Conservation (phyloP, 2,113 vertebrate genomes). For the Elaphurus davidianus region DNA sequence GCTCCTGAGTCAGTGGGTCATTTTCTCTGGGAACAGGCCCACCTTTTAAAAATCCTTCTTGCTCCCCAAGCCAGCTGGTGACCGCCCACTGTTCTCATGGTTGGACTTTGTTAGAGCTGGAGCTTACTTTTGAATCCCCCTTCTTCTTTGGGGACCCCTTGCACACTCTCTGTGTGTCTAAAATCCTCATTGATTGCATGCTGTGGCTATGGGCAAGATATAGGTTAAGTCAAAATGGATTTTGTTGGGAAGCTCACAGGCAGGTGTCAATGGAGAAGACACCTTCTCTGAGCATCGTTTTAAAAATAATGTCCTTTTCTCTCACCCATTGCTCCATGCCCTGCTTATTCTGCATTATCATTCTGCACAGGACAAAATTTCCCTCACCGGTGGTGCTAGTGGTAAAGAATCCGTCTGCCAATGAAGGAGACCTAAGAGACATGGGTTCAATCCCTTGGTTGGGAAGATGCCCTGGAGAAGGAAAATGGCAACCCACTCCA, state of each 20-base stretch:
- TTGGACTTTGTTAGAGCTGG: not conserved
- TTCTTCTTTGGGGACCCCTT: not conserved
- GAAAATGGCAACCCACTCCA: not conserved
- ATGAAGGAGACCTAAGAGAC: not conserved
- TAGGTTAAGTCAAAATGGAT: not conserved
- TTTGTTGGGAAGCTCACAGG: not conserved
- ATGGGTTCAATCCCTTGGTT: not conserved
- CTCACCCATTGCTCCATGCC: not conserved
- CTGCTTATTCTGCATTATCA: not conserved
- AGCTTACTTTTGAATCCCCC: not conserved
- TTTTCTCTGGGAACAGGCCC: not conserved
- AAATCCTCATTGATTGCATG: not conserved
- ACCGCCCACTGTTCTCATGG: accelerated
- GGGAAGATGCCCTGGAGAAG: not conserved
- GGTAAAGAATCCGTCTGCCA: not conserved
- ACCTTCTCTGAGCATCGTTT: not conserved
- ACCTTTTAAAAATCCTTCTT: not conserved
- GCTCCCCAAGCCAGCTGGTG: not conserved
- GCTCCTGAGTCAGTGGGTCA: not conserved
- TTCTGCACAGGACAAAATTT: not conserved
- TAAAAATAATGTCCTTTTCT: not conserved
- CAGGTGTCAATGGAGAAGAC: not conserved
- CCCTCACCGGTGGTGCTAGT: not conserved
- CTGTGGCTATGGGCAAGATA: not conserved
- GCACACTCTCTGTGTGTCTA: not conserved